Conservation (phyloP, 2,113 vertebrate genomes). For the Rhineura floridana region DNA sequence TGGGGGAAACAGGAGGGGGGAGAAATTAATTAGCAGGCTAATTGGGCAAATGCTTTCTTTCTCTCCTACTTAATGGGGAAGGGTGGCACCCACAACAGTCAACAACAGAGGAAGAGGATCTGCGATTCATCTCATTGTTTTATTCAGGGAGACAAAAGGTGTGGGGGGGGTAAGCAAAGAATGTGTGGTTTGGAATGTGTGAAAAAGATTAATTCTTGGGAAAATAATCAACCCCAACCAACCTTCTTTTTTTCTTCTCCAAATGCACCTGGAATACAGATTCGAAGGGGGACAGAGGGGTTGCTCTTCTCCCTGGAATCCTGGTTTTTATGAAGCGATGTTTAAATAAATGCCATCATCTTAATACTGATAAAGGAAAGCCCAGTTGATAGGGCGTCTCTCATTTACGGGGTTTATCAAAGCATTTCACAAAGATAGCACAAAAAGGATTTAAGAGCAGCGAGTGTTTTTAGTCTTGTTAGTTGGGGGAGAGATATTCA, state of each 20-base stretch:
- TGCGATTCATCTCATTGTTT: conserved; percentile 58
- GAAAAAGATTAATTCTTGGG: conserved; percentile 64
- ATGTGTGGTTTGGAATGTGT: neutral
- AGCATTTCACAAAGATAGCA: neutral
- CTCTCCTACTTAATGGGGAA: conserved; percentile 52
- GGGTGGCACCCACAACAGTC: conserved; percentile 52
- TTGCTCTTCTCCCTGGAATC: conserved; percentile 41
- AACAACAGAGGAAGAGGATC: conserved; percentile 36
- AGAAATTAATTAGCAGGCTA: conserved; percentile 64
- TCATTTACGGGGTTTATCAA: conserved; percentile 39
- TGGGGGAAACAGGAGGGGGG: conserved; percentile 14
- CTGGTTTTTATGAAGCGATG: conserved; percentile 61
- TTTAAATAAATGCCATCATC: neutral
- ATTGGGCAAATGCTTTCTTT: conserved; percentile 53
- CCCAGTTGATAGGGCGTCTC: conserved; percentile 67
- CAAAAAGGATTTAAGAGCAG: neutral
- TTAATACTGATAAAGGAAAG: conserved; percentile 37
- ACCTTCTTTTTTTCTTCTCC: neutral
- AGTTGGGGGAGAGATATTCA: too few relatives aligned
- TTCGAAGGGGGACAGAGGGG: conserved; percentile 17
- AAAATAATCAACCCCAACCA: conserved; percentile 57
- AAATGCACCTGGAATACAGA: conserved; percentile 48
- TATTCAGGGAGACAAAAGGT: conserved; percentile 54
- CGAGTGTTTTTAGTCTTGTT: too few relatives aligned
- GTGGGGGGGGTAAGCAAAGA: conserved; percentile 35